Evolutionary conservation across 2,797 vertebrate genomes (phyloP).

Genomic region (Catharus ustulatus): DNA sequence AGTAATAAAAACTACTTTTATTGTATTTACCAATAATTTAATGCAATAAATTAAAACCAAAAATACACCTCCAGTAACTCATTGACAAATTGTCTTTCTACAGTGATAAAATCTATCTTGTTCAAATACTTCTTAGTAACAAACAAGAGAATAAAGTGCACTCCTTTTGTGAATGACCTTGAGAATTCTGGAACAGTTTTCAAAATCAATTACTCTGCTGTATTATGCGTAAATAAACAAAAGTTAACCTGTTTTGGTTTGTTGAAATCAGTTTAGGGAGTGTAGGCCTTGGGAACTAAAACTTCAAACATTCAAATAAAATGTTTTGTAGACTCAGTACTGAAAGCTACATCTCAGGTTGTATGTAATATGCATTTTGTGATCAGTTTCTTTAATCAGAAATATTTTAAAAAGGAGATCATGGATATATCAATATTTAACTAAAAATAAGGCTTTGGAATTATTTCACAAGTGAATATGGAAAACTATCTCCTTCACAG

Average conservation of each 20-base stretch:
- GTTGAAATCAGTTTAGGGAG: background rate
- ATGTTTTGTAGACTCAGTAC: background rate
- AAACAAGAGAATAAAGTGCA: background rate
- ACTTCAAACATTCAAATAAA: background rate
- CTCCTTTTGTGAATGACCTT: background rate
- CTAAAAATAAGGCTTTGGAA: background rate
- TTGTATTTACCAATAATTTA: background rate
- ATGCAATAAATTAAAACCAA: background rate
- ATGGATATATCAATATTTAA: background rate
- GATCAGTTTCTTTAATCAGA: background rate
- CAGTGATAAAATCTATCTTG: background rate
- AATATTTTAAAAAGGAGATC: background rate
- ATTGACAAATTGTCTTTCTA: background rate
- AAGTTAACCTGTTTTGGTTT: background rate
- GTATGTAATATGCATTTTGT: background rate
- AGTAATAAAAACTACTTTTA: background rate
- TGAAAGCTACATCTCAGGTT: background rate
- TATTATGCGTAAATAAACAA: background rate
- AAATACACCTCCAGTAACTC: background rate
- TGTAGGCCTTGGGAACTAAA: background rate
- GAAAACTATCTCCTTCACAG: background rate
- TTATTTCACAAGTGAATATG: background rate
- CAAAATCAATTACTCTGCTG: background rate
- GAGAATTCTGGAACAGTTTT: background rate
- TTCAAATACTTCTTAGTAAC: background rate